Evolutionary conservation across 1,140 invertebrate species (phyloP), one percentile per base, ranked within the genome.

Genomic region (Bombus impatiens): DNA sequence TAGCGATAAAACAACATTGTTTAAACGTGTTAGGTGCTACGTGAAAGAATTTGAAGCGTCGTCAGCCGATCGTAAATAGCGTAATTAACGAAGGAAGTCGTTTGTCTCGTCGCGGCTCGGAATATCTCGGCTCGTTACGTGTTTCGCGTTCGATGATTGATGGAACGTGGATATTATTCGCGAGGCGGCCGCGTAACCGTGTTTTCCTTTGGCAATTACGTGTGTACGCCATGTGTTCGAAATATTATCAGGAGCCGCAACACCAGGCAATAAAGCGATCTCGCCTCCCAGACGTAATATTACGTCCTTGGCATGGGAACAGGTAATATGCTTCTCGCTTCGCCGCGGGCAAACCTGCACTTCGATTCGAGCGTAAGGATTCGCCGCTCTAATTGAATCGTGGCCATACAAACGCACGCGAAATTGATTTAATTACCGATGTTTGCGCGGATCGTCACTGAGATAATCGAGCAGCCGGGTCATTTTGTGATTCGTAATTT

Each of bases 341-440:
- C 4, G 44, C 65, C 62, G 22, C 62, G 15, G 53, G 71, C 42
- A 35, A 78, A 67, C 65, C 59, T 68, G 53, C n/a, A 67, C 68
- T 89, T 79, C 80, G 88, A 74, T 82, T 86, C 70, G 74, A 88
- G 82, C 71, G 65, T 85, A 71, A 85, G 78, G 65, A 88, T 88
- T 85, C 88, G 71, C 37, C 53, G 62, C 28, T 84, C 44, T 53
- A 85, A 88, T 89, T 85, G 72, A 88, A 88, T 89, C 76, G 42
- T 62, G 70, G 72, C 28, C 67, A 62, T 71, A 42, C 71, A 65
- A 72, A 72, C 84, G 65, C 71, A 35, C 25, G 18, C 22, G 37
- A 44, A 79, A 88, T 88, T 82, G 70, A 82, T 89, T 89, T 88
- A 83, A 89, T 88, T 78, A 79, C 10, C 37, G 47, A 25, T 76